Evolutionary conservation across 2,113 vertebrate genomes (phyloP), one percentile per base, ranked within the genome.

Genomic region (Melanerpes formicivorus): DNA sequence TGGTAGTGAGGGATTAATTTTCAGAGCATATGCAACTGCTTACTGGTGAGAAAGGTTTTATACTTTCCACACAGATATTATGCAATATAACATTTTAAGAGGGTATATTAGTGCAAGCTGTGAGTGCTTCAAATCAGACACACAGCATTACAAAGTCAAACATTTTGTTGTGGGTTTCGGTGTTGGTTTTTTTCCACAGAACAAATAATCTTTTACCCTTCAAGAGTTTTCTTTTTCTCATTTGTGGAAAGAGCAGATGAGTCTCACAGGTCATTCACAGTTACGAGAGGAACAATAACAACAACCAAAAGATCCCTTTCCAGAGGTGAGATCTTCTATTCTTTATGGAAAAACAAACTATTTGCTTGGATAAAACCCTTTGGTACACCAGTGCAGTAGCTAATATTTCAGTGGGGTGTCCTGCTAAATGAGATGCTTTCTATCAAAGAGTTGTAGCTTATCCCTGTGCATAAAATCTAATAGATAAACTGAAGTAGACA

Each of bases 301-400:
- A n/a, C 19, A 48, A 66, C 34, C 42, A 40, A 84, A 78, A 87
- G 34, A 27, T 44, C 16, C 52, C 16, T 92, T 84, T 94, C 96
- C 77, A 92, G 84, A 97, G 91, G 93, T 95, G 89, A 97, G 86
- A 95, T 92, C 66, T 84, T 97, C 82, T 96, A 92, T 95, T 97
- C 93, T 96, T 97, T 84, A 84, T 65, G 69, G 52, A 91, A 97
- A 97, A 97, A 97, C 73, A 96, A 97, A 97, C 97, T 96, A 97
- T 97, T 97, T 97, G 91, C 91, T 97, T 96, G 93, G 90, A 97
- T 97, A 92, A 91, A 97, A 98, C 95, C 73, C 96, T 97, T 98
- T 96, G 97, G 90, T 96, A 90, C 93, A 96, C 85, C 92, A 94
- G 30, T 80, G 81, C 97, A 98, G 97, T 97, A 97, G 95, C 87